Base-by-base conservation (phyloP, 2,113 vertebrate genomes). In the Pampusana beccarii region DNA sequence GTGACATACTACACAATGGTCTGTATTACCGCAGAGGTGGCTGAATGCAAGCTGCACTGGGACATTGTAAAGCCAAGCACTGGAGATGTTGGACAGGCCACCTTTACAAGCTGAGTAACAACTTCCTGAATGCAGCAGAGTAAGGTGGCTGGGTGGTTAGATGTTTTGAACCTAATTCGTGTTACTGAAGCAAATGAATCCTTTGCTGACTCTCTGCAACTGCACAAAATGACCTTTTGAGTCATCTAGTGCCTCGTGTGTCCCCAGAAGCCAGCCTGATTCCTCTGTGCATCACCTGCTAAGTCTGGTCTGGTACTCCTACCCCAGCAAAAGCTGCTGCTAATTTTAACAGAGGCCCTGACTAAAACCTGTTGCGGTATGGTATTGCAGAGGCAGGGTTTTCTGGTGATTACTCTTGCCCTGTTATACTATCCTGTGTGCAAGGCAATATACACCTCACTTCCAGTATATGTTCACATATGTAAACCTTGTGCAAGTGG, bases 391-490 rank as follows among this genome's bases (percentile, higher is more conserved):
- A 72, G 13, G 5, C 6, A 29, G 10, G 10, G 5, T 5, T 33
- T 70, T 91, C 24, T 66, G 34, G 46, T 64, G 33, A 6, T 69
- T 65, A 16, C 11, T 53, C 26, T 50, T 71, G 31, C n/a, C 29
- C 23, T 80, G 83, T 65, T 42, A 13, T 60, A 20, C 33, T 36
- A 9, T 38, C 23, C 28, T 46, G 7, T 33, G 6, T 84, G 33
- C 16, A 65, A 64, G 54, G 53, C 16, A 69, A 38, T 21, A 50
- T 3, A 11, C 12, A 4, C 13, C 61, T 77, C 12, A 5, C 13
- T 65, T 73, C n/a, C 31, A 70, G 12, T 53, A 33, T 0, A 0
- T 25, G 9, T 51, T 82, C 26, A 29, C 6, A 6, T 46, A 33
- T 2, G 6, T 64, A 69, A 67, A 72, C 44, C 9, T 77, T 53